Evolutionary conservation across 1,140 invertebrate species (phyloP).

Genomic region (Dryas iulia): DNA sequence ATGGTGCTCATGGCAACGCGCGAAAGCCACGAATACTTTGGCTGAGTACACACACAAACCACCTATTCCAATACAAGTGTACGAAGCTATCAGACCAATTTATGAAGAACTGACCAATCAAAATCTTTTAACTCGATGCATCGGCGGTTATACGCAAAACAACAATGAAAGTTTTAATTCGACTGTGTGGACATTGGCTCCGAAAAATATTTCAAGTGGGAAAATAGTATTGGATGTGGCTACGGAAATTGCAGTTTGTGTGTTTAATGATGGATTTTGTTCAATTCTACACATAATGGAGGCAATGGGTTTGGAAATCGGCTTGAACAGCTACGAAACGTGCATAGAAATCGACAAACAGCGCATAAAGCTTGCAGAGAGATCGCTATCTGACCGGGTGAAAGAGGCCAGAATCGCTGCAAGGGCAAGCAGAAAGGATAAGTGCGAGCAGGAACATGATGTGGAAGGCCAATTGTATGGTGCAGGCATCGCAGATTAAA

Average conservation of each 20-base stretch:
- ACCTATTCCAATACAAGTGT: too few relatives aligned
- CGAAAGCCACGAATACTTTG: too few relatives aligned
- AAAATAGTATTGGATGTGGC: background rate
- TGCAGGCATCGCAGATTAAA: slow-evolving; percentile 1
- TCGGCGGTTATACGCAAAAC: background rate
- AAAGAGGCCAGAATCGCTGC: background rate
- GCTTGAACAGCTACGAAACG: background rate
- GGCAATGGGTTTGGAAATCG: background rate
- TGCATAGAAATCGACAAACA: background rate
- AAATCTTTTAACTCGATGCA: background rate
- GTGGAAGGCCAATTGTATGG: background rate
- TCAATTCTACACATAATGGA: background rate
- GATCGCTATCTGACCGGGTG: background rate
- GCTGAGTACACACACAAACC: too few relatives aligned
- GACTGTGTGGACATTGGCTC: background rate
- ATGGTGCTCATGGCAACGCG: too few relatives aligned
- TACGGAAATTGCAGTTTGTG: background rate
- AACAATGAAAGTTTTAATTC: background rate
- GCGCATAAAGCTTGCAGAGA: background rate
- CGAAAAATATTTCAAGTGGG: background rate
- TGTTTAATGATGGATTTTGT: background rate
- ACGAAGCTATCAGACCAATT: background rate
- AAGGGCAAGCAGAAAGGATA: background rate
- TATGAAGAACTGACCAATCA: background rate
- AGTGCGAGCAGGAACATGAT: background rate